phyloP scores from a whole-genome alignment of 2,113 vertebrate genomes.

The Oreotrochilus melanogaster region DNA sequence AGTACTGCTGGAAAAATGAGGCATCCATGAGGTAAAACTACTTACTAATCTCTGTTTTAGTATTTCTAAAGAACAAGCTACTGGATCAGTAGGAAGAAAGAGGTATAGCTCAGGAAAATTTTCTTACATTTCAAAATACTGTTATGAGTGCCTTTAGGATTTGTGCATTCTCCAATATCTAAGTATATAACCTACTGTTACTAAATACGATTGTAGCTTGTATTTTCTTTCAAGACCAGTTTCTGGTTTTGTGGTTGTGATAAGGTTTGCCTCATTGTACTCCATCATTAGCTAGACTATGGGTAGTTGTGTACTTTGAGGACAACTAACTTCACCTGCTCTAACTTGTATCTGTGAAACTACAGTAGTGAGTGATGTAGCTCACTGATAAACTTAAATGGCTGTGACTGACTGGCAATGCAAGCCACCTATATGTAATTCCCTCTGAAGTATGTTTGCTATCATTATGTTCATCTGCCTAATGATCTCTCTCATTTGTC shows the following conservation, averaged over 20 bases:
- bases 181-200: not conserved
- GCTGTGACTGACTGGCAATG: not conserved
- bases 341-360: not conserved
- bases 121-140: not conserved
- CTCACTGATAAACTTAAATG: not conserved
- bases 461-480: not conserved
- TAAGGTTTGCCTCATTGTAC: not conserved
- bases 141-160: slow-evolving; percentile 23
- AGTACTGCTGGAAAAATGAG: not conserved
- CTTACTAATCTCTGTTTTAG: not conserved
- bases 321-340: not conserved
- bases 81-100: not conserved
- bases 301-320: not conserved
- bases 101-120: not conserved
- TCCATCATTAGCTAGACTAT: not conserved
- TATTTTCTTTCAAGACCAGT: not conserved
- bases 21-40: not conserved
- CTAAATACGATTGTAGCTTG: not conserved
- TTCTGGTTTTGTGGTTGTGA: not conserved
- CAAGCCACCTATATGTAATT: not conserved
- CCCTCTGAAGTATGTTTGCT: not conserved
- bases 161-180: not conserved
- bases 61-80: not conserved
- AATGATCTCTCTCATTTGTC: not conserved
- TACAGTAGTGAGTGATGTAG: not conserved